These are phyloP conservation scores for Oriolus oriolus DNA, from an alignment of 2,113 vertebrate species.

Conservation along the genomic window DNA sequence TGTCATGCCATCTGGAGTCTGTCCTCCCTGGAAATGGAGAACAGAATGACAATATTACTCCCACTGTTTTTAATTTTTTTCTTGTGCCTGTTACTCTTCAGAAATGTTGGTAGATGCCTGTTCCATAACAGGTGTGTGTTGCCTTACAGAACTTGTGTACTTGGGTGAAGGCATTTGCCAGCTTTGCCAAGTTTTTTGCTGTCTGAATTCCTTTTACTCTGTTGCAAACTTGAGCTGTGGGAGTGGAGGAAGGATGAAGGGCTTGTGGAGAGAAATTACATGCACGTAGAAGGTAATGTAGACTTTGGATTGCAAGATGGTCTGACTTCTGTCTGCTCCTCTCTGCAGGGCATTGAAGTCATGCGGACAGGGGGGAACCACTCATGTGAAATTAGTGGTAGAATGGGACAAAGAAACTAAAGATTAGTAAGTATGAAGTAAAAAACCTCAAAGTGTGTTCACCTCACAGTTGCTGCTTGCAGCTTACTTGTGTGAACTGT, in stretches of 20 bases:
- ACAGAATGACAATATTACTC: background rate
- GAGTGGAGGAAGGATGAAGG: background rate
- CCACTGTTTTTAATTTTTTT: background rate
- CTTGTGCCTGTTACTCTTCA: background rate
- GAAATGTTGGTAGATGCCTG: background rate
- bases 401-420: conserved; percentile 99
- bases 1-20: background rate
- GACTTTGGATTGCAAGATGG: background rate
- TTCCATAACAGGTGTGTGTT: background rate
- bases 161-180: background rate
- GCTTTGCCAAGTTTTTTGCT: background rate
- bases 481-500: background rate
- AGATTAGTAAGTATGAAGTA: conserved; percentile 87
- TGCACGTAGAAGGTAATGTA: rapidly evolving
- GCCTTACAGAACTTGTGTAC: background rate
- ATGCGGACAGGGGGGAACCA: conserved; percentile 90
- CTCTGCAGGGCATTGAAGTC: conserved; percentile 86
- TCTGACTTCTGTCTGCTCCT: background rate
- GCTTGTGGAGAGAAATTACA: background rate
- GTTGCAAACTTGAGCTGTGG: background rate
- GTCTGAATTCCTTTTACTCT: background rate
- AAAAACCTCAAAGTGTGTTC: background rate
- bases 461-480: background rate
- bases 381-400: conserved; percentile 95
- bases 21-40: background rate